Evolutionary conservation across 2,113 vertebrate species (phyloP).

Genomic region (Ceratotherium simum): DNA sequence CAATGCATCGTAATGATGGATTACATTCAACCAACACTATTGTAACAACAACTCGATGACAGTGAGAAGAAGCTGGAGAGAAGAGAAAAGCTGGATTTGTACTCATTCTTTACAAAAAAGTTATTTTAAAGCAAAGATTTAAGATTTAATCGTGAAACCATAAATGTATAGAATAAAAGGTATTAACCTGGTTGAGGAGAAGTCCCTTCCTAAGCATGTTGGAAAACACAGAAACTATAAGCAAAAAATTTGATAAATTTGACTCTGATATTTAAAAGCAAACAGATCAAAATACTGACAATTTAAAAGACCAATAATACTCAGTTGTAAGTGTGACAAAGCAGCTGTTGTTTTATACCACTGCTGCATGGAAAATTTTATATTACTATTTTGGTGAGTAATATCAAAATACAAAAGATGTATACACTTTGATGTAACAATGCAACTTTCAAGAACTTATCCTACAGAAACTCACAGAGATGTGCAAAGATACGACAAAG

Average conservation of each 20-base stretch:
- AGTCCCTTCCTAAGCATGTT: background rate
- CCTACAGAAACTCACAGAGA: background rate
- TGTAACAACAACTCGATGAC: background rate
- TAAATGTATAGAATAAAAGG: background rate
- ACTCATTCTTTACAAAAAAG: background rate
- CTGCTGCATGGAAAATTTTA: background rate
- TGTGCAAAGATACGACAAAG: background rate
- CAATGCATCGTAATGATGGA: background rate
- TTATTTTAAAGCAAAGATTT: background rate
- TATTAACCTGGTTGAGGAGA: background rate
- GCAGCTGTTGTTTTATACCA: background rate
- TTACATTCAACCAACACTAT: background rate
- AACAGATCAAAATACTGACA: background rate
- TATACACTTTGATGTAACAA: background rate
- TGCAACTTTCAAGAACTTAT: background rate
- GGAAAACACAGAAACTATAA: background rate
- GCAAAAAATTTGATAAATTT: background rate
- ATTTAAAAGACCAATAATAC: background rate
- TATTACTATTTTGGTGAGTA: background rate
- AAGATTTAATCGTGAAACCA: background rate
- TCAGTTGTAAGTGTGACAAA: background rate
- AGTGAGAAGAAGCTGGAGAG: background rate
- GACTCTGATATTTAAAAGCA: background rate
- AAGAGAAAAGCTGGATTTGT: background rate
- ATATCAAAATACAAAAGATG: background rate